Evolutionary conservation across 2,113 vertebrate genomes (phyloP), one percentile per base, ranked within the genome.

Genomic region (Pycnonotus jocosus): DNA sequence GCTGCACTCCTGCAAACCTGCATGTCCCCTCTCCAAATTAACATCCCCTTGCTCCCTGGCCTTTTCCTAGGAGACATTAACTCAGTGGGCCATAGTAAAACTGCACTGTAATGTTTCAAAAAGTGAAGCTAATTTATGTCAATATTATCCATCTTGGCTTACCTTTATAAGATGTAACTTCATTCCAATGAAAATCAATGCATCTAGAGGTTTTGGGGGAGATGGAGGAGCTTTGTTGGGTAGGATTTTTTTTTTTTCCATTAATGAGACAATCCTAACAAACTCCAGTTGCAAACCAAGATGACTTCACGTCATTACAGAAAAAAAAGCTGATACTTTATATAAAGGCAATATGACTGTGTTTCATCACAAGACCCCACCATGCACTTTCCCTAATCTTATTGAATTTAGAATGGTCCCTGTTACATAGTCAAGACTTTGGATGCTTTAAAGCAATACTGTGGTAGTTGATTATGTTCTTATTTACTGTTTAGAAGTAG

Each of bases 21-120:
- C 9, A 0, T 7, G 11, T 37, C 15, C 56, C 17, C 20, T 47
- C 37, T 31, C 35, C 53, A 47, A 20, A 47, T 1, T 11, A 57
- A 7, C 0, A 0, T 24, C 38, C 6, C n/a, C 8, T 74, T 1
- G 0, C 11, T 31, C 28, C 3, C 6, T 13, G 8, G 15, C 3
- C 11, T 38, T 23, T 47, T 47, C 24, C 56, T 60, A 7, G 28
- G 38, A 2, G 47, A 77, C 19, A 28, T 73, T 53, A 40, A 69
- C 25, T 16, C 15, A 21, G 21, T 10, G 17, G 6, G 38, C 7
- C 16, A 15, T 4, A 18, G 24, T 9, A 84, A 81, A 95, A 69
- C 9, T 10, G 44, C 4, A 5, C 9, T 58, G 9, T 51, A 57
- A 37, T 3, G 15, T 83, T 92, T 88, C 42, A 60, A 77, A 87